Evolutionary conservation across 2,888 invertebrate species (phyloP).

Genomic region (Esperia sulphurella): DNA sequence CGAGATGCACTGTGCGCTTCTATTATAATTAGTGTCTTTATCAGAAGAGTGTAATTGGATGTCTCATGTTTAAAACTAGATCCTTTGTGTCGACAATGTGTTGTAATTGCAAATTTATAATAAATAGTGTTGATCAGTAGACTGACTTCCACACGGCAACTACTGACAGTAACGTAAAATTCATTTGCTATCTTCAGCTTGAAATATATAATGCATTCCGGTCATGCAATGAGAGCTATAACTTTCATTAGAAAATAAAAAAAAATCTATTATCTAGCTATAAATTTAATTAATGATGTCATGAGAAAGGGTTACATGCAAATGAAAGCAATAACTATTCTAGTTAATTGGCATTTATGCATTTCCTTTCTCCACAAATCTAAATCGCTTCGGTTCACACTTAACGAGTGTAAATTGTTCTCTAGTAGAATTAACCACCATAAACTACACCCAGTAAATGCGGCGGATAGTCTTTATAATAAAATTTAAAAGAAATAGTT

Average conservation of each 20-base stretch:
- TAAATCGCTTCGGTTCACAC: not conserved
- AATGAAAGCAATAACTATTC: slow-evolving; percentile 5
- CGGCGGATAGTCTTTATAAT: slow-evolving; percentile 10
- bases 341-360: slow-evolving; percentile 12
- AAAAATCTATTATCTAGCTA: slow-evolving; percentile 7
- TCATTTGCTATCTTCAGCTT: not conserved
- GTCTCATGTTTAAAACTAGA: slow-evolving; percentile 38
- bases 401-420: not conserved
- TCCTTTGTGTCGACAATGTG: slow-evolving; percentile 36
- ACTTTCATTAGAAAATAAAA: slow-evolving; percentile 5
- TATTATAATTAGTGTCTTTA: slow-evolving; percentile 66
- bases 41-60: slow-evolving; percentile 60
- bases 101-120: slow-evolving; percentile 15
- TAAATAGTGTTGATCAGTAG: not conserved
- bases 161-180: not conserved
- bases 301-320: slow-evolving; percentile 1
- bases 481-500: slow-evolving; percentile 6
- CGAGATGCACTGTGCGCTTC: slow-evolving; percentile 39
- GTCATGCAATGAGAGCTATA: slow-evolving; percentile 1
- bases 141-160: not conserved
- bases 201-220: not conserved
- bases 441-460: slow-evolving; percentile 1
- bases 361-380: slow-evolving; percentile 11
- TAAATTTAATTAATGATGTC: slow-evolving; percentile 3
- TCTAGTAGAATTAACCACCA: slow-evolving; percentile 1